Conservation (phyloP, 2,113 vertebrate species). For the Orientallactaga bullata region DNA sequence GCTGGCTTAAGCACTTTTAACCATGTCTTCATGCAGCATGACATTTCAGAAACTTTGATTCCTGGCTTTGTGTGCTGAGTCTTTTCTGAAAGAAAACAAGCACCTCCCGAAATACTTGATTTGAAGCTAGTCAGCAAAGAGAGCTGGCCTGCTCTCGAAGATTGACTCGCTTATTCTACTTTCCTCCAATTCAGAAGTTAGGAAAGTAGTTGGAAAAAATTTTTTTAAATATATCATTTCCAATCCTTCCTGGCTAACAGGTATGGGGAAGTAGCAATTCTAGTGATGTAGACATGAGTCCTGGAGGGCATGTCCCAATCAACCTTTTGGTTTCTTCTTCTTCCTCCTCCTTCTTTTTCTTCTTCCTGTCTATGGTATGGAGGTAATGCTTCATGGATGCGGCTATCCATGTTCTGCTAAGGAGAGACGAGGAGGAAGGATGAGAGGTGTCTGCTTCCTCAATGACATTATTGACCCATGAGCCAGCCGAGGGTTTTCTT, state of each 20-base stretch:
- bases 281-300: neutral
- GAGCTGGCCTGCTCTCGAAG: neutral
- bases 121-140: neutral
- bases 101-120: conserved; percentile 4
- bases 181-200: neutral
- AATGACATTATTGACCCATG: neutral
- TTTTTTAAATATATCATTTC: neutral
- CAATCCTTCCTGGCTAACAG: neutral
- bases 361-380: neutral
- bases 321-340: neutral
- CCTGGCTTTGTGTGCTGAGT: no score
- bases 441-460: neutral
- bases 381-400: neutral
- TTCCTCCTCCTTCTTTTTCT: no score
- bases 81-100: neutral
- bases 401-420: neutral
- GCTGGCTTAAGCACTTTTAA: neutral
- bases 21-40: neutral
- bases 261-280: neutral
- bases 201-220: neutral
- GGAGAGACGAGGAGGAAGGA: neutral
- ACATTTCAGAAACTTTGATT: conserved; percentile 20
- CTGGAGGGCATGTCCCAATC: neutral
- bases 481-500: neutral
- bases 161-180: neutral